Conservation (phyloP, 2,797 vertebrate genomes). For the Halcyon badia region DNA sequence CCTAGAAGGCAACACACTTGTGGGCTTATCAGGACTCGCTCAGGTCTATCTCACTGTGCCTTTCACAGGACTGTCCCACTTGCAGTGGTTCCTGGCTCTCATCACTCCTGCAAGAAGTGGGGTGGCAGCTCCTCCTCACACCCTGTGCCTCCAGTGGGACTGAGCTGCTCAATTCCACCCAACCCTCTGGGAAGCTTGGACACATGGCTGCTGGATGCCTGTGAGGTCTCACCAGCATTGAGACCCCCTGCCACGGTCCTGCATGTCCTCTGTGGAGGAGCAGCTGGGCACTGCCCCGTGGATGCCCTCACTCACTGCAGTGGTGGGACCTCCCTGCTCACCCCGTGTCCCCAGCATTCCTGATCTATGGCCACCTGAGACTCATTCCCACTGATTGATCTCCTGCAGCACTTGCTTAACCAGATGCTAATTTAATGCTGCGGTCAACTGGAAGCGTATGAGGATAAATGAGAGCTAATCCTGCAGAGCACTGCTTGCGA, state of each 20-base stretch:
- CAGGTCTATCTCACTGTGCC: neutral
- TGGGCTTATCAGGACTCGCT: neutral
- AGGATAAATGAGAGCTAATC: slow-evolving; percentile 7
- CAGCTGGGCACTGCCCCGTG: rapidly evolving
- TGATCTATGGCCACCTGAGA: neutral
- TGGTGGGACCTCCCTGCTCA: neutral
- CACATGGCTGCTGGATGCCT: neutral
- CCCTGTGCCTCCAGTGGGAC: neutral
- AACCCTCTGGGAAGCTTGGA: neutral
- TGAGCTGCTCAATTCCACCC: neutral
- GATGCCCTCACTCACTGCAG: neutral
- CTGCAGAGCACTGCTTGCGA: neutral
- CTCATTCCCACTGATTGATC: neutral
- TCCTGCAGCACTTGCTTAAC: neutral
- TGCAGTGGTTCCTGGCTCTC: neutral
- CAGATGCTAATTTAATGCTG: slow-evolving; percentile 47
- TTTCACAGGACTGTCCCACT: neutral
- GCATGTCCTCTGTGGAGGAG: neutral
- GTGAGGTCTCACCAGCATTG: neutral
- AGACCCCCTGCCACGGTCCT: neutral
- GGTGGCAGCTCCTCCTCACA: neutral
- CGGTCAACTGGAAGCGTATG: neutral
- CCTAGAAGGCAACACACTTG: neutral
- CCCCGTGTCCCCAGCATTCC: neutral
- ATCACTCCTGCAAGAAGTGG: neutral